phyloP scores from a whole-genome alignment of 2,113 vertebrate genomes.

The Craseonycteris thonglongyai region DNA sequence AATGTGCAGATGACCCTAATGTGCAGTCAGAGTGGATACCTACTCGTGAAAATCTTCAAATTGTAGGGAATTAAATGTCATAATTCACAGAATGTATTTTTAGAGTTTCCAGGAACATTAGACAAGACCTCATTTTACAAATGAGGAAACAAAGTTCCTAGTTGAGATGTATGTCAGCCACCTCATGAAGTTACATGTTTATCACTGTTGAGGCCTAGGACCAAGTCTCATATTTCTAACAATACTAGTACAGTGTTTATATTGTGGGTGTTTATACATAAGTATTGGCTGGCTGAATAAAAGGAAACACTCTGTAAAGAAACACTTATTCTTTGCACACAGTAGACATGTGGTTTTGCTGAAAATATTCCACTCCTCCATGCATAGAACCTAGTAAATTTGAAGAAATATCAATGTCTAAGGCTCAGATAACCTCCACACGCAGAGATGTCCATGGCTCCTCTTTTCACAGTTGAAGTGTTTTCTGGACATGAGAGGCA shows the following conservation, averaged over 20 bases:
- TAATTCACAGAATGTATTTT: neutral
- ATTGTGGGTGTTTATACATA: neutral
- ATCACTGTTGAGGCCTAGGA: neutral
- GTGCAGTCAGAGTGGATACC: neutral
- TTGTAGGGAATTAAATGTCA: neutral
- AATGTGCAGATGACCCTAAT: neutral
- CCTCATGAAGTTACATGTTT: neutral
- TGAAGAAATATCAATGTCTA: neutral
- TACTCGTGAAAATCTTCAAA: neutral
- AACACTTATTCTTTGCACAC: neutral
- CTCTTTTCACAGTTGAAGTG: constrained; percentile 93
- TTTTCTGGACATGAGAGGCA: constrained; percentile 88
- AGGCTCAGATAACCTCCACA: constrained; percentile 89
- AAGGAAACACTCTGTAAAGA: neutral
- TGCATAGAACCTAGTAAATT: neutral
- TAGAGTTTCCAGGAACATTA: neutral
- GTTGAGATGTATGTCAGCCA: neutral
- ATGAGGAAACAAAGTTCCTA: neutral
- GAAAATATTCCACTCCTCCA: neutral
- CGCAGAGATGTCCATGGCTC: constrained; percentile 86
- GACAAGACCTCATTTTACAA: neutral
- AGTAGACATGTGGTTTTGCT: neutral
- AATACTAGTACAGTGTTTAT: neutral
- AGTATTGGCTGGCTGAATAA: neutral
- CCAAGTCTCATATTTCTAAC: neutral